phyloP scores from a whole-genome alignment of 2,888 invertebrate species.

The Platycheirus rosarum region DNA sequence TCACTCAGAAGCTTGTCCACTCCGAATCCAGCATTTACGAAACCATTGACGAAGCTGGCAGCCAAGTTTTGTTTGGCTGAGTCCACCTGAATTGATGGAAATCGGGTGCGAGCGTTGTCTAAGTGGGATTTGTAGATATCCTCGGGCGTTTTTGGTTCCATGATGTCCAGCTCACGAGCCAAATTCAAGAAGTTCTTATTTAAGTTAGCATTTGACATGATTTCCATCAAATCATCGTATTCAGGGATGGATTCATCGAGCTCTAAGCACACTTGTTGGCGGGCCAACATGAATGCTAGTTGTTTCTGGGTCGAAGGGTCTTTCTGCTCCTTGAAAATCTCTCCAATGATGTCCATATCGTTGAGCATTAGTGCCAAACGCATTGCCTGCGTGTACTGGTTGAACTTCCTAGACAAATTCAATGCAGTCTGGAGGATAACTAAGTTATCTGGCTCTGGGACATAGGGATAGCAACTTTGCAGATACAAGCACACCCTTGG shows the following conservation, averaged over 20 bases:
- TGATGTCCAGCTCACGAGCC: slow-evolving; percentile 98
- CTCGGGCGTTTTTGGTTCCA: slow-evolving; percentile 99
- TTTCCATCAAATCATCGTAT: slow-evolving; percentile 91
- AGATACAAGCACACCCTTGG: slow-evolving; percentile 95
- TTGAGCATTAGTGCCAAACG: slow-evolving; percentile 96
- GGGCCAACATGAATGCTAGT: slow-evolving; percentile 96
- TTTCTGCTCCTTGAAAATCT: slow-evolving; percentile 92
- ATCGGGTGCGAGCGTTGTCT: slow-evolving; percentile 91
- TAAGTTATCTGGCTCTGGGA: slow-evolving; percentile 96
- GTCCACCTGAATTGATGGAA: slow-evolving; percentile 91
- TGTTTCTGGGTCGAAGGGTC: slow-evolving; percentile 94
- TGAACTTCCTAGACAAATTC: slow-evolving; percentile 92
- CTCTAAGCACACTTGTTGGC: slow-evolving; percentile 95
- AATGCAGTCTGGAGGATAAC: slow-evolving; percentile 92
- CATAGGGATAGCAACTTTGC: slow-evolving; percentile 95
- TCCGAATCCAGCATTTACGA: slow-evolving; percentile 99
- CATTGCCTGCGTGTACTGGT: slow-evolving; percentile 94
- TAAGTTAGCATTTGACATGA: slow-evolving; percentile 96
- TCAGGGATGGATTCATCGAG: slow-evolving; percentile 86
- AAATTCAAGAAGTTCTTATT: slow-evolving; percentile 96
- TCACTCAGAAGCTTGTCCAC: slow-evolving; percentile 97
- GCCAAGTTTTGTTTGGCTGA: slow-evolving; percentile 98
- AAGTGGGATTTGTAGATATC: slow-evolving; percentile 99
- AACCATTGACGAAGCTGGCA: slow-evolving; percentile 98
- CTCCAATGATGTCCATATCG: slow-evolving; percentile 89